phyloP scores from a whole-genome alignment of 2,888 invertebrate species.

The Brachypterus glaber region DNA sequence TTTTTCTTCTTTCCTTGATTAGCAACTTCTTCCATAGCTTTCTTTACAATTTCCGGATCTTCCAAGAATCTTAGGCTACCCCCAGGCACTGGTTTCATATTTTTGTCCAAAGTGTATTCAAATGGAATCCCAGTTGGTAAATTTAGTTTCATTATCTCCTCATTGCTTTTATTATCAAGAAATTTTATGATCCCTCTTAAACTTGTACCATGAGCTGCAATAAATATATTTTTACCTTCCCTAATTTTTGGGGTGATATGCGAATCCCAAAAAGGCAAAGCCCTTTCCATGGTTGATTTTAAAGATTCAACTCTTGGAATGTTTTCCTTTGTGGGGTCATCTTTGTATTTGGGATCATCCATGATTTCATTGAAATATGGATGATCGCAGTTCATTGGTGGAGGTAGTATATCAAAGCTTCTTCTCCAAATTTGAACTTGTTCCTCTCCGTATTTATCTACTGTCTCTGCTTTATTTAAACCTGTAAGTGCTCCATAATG shows the following conservation, averaged over 20 bases:
- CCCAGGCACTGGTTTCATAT: constrained; percentile 47
- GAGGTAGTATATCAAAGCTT: constrained; percentile 74
- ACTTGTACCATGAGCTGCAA: constrained; percentile 82
- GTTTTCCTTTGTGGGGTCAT: constrained; percentile 58
- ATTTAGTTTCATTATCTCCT: constrained; percentile 51
- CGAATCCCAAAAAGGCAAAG: constrained; percentile 80
- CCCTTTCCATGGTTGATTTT: constrained; percentile 70
- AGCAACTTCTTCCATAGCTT: constrained; percentile 52
- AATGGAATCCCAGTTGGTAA: constrained; percentile 58
- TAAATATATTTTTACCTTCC: constrained; percentile 64
- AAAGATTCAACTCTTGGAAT: constrained; percentile 79
- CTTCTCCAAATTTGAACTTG: constrained; percentile 73
- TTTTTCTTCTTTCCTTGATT: constrained; percentile 48
- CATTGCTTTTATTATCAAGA: constrained; percentile 57
- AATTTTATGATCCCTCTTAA: constrained; percentile 78
- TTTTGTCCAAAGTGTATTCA: constrained; percentile 49
- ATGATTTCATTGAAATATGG: constrained; percentile 66
- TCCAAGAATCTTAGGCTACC: constrained; percentile 53
- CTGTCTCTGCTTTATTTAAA: constrained; percentile 75
- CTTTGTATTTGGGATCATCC: constrained; percentile 64
- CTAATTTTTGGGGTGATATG: constrained; percentile 70
- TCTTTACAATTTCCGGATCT: constrained; percentile 51
- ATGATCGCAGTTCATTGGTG: constrained; percentile 67
- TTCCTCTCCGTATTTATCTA: constrained; percentile 74
- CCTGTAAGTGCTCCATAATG: constrained; percentile 84